Conservation (phyloP, 2,797 vertebrate species). For the Lophura swinhoii region DNA sequence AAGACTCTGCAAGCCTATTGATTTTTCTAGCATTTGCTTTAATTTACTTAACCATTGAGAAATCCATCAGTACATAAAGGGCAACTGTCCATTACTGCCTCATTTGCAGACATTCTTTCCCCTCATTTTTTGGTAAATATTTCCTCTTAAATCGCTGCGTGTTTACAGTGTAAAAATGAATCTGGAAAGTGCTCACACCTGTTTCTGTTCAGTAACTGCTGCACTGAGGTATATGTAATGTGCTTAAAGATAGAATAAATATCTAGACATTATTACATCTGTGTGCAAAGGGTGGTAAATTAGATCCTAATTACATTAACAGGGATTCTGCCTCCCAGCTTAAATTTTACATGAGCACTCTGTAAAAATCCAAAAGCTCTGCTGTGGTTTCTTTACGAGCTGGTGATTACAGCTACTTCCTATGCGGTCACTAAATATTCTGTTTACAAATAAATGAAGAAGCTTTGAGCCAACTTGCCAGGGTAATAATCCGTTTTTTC, state of each 20-base stretch:
- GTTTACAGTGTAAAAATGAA: slow-evolving; percentile 90
- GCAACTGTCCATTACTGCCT: slow-evolving; percentile 88
- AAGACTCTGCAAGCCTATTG: slow-evolving; percentile 87
- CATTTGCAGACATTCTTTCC: slow-evolving; percentile 82
- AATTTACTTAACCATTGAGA: slow-evolving; percentile 89
- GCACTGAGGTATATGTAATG: slow-evolving; percentile 83
- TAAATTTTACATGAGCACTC: slow-evolving; percentile 89
- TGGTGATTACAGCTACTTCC: slow-evolving; percentile 92
- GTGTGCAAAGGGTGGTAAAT: slow-evolving; percentile 93
- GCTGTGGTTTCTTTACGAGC: slow-evolving; percentile 96
- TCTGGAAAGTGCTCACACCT: slow-evolving; percentile 92
- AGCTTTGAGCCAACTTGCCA: slow-evolving; percentile 88
- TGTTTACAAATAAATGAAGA: slow-evolving; percentile 97
- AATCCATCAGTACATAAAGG: slow-evolving; percentile 89
- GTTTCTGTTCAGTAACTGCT: slow-evolving; percentile 90
- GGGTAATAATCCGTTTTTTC: slow-evolving; percentile 84
- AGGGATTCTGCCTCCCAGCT: slow-evolving; percentile 95
- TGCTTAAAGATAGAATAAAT: slow-evolving; percentile 86
- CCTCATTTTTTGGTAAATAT: slow-evolving; percentile 79
- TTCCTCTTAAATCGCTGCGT: slow-evolving; percentile 78
- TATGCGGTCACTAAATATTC: slow-evolving; percentile 88
- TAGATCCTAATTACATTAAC: slow-evolving; percentile 98
- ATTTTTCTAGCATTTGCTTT: slow-evolving; percentile 89
- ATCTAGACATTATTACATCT: slow-evolving; percentile 91
- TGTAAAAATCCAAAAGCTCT: slow-evolving; percentile 87